These are phyloP conservation scores for Gallinago solitaria DNA, from an alignment of 2,797 vertebrate genomes.

Conservation along the genomic window DNA sequence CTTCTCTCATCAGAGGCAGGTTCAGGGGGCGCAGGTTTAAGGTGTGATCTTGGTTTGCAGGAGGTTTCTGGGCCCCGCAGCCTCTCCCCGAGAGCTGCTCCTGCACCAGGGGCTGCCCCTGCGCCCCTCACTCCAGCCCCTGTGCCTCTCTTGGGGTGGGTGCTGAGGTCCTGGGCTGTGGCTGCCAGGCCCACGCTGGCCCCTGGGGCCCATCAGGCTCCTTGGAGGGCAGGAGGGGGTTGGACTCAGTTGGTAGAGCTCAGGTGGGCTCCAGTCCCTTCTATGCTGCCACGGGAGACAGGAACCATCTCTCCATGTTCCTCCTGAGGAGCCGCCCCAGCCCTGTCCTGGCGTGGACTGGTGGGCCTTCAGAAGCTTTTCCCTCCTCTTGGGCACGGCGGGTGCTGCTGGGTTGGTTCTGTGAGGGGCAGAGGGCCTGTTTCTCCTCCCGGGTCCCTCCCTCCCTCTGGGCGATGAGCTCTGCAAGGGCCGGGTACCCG, in stretches of 20 bases:
- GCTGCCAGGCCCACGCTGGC: fast-evolving
- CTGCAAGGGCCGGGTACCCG: no score
- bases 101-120: neutral
- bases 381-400: fast-evolving
- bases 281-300: neutral
- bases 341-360: neutral
- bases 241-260: neutral
- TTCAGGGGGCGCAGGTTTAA: neutral
- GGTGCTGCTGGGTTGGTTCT: fast-evolving
- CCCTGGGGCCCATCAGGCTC: neutral
- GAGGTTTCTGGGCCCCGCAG: neutral
- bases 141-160: neutral
- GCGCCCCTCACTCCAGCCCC: slow-evolving; percentile 1
- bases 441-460: no score
- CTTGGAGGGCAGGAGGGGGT: neutral
- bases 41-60: neutral
- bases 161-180: neutral
- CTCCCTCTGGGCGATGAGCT: neutral
- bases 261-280: neutral
- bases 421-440: no score
- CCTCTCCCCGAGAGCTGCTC: neutral
- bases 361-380: neutral
- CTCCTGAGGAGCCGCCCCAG: neutral
- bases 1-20: no score
- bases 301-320: neutral